Evolutionary conservation across 2,113 vertebrate genomes (phyloP), one percentile per base, ranked within the genome.

Genomic region (Brachyistius frenatus): DNA sequence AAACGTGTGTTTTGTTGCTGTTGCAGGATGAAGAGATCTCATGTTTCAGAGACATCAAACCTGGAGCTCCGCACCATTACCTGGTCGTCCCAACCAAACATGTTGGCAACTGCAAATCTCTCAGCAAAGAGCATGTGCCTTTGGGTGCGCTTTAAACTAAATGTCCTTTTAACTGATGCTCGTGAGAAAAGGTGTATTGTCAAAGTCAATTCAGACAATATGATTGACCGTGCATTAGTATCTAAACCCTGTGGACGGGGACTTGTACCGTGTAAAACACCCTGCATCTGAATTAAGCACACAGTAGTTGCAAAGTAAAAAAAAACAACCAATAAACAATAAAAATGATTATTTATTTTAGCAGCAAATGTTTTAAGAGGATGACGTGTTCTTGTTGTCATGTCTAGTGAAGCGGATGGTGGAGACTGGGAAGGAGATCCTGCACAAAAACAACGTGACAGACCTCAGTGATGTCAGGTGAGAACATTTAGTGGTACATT

Each of bases 1-100:
- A 46, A 63, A 3, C 2, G 41, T 32, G 5, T 30, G 15, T 2
- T 67, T 46, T 67, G 5, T 68, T 55, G n/a, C 6, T 2, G 7
- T 32, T 32, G 53, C 82, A 98, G 96, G 95, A 97, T 83, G 96
- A 97, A 84, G 95, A 98, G 16, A 84, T 97, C 2, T 94, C 95
- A 8, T 99, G 98, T 92, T 99, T 99, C 66, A 95, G 88, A 91
- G 98, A 99, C 75, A 97, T 97, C 82, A 95, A 91, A 62, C 97
- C 98, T 31, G 96, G 95, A 68, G 97, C 96, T 6, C 94, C 95
- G 5, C 96, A 98, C 87, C 98, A 99, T 90, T 99, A 98, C 49
- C 95, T 99, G 23, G 96, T 99, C 37, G 96, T 99, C 67, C 97
- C 98, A 8, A 96, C 91, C 68, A 95, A 94, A 79, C 98, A 99